Evolutionary conservation across 2,797 vertebrate species (phyloP).

Genomic region (Acanthopagrus latus): DNA sequence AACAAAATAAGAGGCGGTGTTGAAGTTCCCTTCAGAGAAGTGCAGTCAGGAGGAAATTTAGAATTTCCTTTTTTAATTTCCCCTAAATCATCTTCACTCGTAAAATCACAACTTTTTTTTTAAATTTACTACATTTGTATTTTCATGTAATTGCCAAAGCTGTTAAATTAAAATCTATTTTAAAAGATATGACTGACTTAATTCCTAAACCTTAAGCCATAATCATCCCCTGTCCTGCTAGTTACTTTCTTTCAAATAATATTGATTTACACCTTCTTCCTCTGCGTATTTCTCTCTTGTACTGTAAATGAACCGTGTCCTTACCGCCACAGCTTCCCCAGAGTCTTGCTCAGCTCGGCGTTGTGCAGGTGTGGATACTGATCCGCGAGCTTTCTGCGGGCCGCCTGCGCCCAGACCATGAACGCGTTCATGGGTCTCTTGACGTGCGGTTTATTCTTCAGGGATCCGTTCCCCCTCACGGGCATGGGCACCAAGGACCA

Average conservation of each 20-base stretch:
- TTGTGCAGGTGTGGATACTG: slow-evolving; percentile 98
- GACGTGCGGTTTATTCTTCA: slow-evolving; percentile 95
- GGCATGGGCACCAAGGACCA: slow-evolving; percentile 99
- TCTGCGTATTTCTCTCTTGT: neutral
- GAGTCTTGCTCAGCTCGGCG: slow-evolving; percentile 96
- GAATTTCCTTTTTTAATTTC: neutral
- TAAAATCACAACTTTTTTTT: neutral
- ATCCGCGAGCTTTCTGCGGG: slow-evolving; percentile 93
- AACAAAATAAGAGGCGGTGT: neutral
- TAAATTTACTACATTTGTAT: neutral
- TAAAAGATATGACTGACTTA: neutral
- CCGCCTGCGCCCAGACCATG: slow-evolving; percentile 97
- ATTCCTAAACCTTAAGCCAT: neutral
- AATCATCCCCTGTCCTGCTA: neutral
- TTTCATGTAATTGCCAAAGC: neutral
- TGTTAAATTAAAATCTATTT: neutral
- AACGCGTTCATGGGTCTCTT: slow-evolving; percentile 96
- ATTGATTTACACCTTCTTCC: neutral
- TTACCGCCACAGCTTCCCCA: slow-evolving; percentile 96
- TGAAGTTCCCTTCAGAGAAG: too few species aligned
- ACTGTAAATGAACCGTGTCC: slow-evolving; percentile 26
- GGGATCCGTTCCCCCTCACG: slow-evolving; percentile 89
- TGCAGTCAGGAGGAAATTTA: neutral
- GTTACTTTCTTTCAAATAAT: neutral
- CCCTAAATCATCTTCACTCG: neutral